A percentile compares a stretch with the other conserved stretches of the same genome.
phyloP scores from a whole-genome alignment of 2,113 vertebrate genomes.

The Rousettus leschenaultii region DNA sequence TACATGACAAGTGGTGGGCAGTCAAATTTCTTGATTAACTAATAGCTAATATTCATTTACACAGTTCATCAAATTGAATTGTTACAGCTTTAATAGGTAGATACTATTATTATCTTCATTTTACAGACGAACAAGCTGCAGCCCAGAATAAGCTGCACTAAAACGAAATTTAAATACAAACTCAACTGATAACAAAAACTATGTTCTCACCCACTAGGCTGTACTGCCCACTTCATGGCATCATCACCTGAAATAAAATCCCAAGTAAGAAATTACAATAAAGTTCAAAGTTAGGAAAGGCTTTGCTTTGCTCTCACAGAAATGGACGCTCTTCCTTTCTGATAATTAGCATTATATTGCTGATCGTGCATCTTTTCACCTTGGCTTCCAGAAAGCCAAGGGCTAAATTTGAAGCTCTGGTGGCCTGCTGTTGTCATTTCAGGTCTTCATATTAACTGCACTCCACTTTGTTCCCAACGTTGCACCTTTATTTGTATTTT shows the following conservation, averaged over 20 bases:
- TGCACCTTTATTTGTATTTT: background rate
- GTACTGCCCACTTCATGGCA: background rate
- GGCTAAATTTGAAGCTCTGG: background rate
- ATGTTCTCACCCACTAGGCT: background rate
- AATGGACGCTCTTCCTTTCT: background rate
- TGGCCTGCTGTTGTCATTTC: background rate
- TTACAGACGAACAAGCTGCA: constrained; percentile 24
- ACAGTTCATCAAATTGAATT: constrained; percentile 10
- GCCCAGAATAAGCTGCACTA: background rate
- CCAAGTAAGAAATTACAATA: background rate
- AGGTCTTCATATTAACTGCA: background rate
- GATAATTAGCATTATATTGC: background rate
- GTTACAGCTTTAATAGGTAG: background rate
- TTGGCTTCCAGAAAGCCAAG: constrained; percentile 18
- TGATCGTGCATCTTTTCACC: background rate
- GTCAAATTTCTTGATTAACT: background rate
- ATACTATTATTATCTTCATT: background rate
- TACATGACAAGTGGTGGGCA: background rate
- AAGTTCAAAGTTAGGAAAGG: background rate
- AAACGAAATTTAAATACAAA: constrained; percentile 37
- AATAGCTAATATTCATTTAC: background rate
- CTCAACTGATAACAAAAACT: background rate
- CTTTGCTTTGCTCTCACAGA: background rate
- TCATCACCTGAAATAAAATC: background rate
- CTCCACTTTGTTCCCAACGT: background rate